Conservation (phyloP, 2,888 invertebrate genomes). For the Macrostomum cliftonense region DNA sequence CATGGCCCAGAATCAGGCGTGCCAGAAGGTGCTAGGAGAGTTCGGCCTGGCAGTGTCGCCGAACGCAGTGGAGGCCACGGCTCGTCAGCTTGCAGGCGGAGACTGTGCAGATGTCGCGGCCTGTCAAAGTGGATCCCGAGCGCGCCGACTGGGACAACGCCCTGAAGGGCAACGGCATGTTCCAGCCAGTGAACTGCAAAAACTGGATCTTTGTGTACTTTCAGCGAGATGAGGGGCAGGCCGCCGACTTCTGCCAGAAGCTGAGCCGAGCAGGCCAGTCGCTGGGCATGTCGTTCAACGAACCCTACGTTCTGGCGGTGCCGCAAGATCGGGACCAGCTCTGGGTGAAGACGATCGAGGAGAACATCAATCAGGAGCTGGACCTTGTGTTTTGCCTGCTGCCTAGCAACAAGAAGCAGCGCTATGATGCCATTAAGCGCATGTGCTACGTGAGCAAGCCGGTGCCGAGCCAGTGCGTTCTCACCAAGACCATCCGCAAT, state of each 20-base stretch:
- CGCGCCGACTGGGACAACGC: background rate
- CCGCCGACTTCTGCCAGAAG: constrained; percentile 24
- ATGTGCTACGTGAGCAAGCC: constrained; percentile 62
- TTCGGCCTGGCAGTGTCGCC: constrained; percentile 60
- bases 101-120: background rate
- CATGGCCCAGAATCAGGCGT: constrained; percentile 36
- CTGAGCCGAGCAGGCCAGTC: constrained; percentile 29
- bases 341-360: constrained; percentile 18
- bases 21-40: constrained; percentile 3
- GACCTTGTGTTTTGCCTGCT: constrained; percentile 64
- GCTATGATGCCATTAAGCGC: constrained; percentile 69
- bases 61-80: constrained; percentile 44
- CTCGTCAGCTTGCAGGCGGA: constrained; percentile 13
- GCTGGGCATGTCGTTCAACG: constrained; percentile 26
- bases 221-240: constrained; percentile 15
- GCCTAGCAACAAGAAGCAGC: constrained; percentile 59
- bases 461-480: constrained; percentile 52
- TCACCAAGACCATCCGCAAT: constrained; percentile 4
- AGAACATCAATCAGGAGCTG: constrained; percentile 21
- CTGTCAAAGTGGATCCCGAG: background rate
- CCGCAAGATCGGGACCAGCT: constrained; percentile 12
- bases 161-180: constrained; percentile 3
- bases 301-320: background rate
- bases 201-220: constrained; percentile 31
- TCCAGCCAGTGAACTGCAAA: constrained; percentile 18